Evolutionary conservation across 1,140 invertebrate species (phyloP).

Genomic region (Drosophila trapezifrons): DNA sequence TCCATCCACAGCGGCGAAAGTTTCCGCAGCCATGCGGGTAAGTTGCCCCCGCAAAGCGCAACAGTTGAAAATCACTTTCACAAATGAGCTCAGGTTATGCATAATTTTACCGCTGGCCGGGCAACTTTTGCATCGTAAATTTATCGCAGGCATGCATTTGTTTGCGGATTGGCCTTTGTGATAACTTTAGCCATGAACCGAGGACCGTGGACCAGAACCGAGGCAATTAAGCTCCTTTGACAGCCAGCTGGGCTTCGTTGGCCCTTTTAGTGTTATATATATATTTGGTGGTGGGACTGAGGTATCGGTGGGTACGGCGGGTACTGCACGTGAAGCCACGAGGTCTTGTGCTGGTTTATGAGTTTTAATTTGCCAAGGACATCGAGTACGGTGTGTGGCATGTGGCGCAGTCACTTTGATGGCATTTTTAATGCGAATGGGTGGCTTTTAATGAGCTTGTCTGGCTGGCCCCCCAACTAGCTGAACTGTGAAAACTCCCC

Average conservation of each 20-base stretch:
- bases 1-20: conserved; percentile 83
- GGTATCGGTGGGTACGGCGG: not conserved
- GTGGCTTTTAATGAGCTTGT: conserved; percentile 54
- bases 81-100: conserved; percentile 78
- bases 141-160: conserved; percentile 55
- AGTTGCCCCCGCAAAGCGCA: conserved; percentile 55
- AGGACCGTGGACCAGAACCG: conserved; percentile 8
- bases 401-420: conserved; percentile 56
- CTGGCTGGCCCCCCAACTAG: conserved; percentile 17
- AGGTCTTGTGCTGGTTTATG: conserved; percentile 52
- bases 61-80: conserved; percentile 81
- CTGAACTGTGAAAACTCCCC: conserved; percentile 23
- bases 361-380: conserved; percentile 68
- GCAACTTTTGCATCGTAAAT: conserved; percentile 79
- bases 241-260: conserved; percentile 50
- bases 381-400: conserved; percentile 41
- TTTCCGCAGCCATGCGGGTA: conserved; percentile 82
- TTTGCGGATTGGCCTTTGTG: conserved; percentile 62
- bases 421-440: conserved; percentile 58
- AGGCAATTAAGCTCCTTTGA: conserved; percentile 72
- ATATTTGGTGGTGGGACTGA: conserved; percentile 4
- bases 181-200: conserved; percentile 39
- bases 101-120: conserved; percentile 70
- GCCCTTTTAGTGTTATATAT: conserved; percentile 28
- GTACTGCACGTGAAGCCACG: conserved; percentile 17